Percentiles rank a stretch among this genome's conserved stretches.
phyloP scores from a whole-genome alignment of 2,888 invertebrate species.

The Cryptus armator region DNA sequence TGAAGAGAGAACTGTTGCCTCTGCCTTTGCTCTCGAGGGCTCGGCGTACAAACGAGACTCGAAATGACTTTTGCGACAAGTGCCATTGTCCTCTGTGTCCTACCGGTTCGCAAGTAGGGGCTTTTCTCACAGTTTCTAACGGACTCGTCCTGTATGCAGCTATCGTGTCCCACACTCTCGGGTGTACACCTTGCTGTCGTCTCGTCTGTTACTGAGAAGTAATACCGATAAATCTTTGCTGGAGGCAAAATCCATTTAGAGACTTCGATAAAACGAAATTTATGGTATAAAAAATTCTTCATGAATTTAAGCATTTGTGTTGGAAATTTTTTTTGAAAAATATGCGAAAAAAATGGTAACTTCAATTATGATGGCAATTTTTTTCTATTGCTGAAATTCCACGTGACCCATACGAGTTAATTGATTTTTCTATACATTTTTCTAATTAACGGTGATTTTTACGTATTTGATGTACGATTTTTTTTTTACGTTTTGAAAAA shows the following conservation, averaged over 20 bases:
- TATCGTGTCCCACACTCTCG: not conserved
- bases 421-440: too few species aligned
- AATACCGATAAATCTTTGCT: conserved; percentile 33
- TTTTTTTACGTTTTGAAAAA: too few species aligned
- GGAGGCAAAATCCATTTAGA: not conserved
- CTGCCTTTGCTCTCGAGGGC: not conserved
- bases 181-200: conserved; percentile 56
- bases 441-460: too few species aligned
- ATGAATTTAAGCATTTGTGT: too few species aligned
- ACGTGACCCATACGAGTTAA: too few species aligned
- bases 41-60: conserved; percentile 46
- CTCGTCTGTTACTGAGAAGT: conserved; percentile 2
- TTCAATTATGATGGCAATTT: too few species aligned
- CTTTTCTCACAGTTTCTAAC: conserved; percentile 30
- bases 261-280: not conserved
- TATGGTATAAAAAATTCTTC: not conserved
- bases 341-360: too few species aligned
- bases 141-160: not conserved
- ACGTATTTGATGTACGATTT: too few species aligned
- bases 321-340: too few species aligned
- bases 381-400: too few species aligned
- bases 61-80: conserved; percentile 66
- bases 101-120: conserved; percentile 2
- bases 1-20: too few species aligned
- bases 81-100: conserved; percentile 56